Base-by-base conservation (phyloP, 2,797 vertebrate species). In the Acanthurus lineatus region DNA sequence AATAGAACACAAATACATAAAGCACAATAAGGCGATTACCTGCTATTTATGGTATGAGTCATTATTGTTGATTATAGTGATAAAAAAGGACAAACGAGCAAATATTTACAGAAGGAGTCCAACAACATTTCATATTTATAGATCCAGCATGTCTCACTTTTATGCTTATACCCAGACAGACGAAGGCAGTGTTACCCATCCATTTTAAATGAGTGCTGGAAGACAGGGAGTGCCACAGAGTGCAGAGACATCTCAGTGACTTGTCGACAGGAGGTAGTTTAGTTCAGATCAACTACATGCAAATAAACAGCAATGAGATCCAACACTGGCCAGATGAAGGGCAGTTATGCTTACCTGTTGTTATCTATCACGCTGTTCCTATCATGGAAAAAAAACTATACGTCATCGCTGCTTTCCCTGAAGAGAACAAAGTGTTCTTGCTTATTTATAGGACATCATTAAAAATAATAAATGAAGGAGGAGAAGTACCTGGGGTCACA, bases 211-310 rank as follows among this genome's bases (percentile, higher is more conserved):
- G 54, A 76, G 71, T 48, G n/a, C 61, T 63, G 53, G 49, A 66
- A 60, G 49, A 69, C 44, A 6, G 35, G 28, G 52, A 40, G 47
- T n/a, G 51, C 9, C 65, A 70, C 53, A 60, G 49, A 49, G 38
- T 9, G 11, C 38, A 42, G 32, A 2, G 48, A 76, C 62, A 16
- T 56, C 73, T 75, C 47, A 8, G 54, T 63, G 68, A 72, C 1
- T 78, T 56, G 65, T 67, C 14, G 20, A 53, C 53, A 64, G 54
- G n/a, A 35, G 20, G 66, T 62, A 83, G 74, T 57, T 11, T 42
- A 48, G 60, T 38, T 65, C 11, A 71, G 32, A 71, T 86, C 59
- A 72, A 74, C 68, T 70, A 69, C 10, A 81, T 87, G 68, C 52
- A 80, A 82, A 86, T 80, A 20, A 60, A 10, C 3, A 59, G 20